Evolutionary conservation across 2,113 vertebrate species (phyloP), one percentile per base, ranked within the genome.

Genomic region (Phylloscopus trochilus): DNA sequence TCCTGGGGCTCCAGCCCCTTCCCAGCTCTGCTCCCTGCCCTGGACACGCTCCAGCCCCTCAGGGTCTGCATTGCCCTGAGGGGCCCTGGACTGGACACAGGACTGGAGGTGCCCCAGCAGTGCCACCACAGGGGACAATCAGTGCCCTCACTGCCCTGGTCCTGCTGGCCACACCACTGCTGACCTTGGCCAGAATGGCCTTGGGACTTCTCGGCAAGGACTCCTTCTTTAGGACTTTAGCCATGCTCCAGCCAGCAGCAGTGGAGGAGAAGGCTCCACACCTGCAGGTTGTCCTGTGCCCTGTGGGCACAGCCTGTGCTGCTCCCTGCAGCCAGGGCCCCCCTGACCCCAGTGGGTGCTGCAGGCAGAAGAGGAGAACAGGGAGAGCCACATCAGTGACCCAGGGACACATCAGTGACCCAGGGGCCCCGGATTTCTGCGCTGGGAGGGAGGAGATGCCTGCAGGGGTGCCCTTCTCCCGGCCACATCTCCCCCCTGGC

Each of bases 21-120:
- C n/a, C n/a, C 59, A 64, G 35, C 43, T 66, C 59, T 0, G 0
- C 44, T 74, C 44, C 59, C 37, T 60, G 0, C 37, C 9, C n/a
- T 53, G 52, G 10, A 46, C 37, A n/a, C 0, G 0, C 33, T 60
- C n/a, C 69, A 82, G 53, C 46, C 53, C 44, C 46, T 82, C 78
- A 8, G 8, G 30, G 13, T 59, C 15, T 46, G 4, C 2, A 1
- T 20, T 75, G 53, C n/a, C n/a, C n/a, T 30, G 53, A 47, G n/a
- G 9, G 13, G 24, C 39, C 52, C 62, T 53, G 6, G 6, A 27
- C 1, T 53, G 30, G 0, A 4, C 39, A 3, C 39, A 41, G 70
- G 16, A 31, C 0, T 55, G 14, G 39, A 35, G n/a, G 30, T 60
- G 62, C 13, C 69, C 1, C 52, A 67, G 52, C 68, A 59, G 27